Base-by-base conservation (phyloP, 2,888 invertebrate genomes). In the Muschampia plurimacula region DNA sequence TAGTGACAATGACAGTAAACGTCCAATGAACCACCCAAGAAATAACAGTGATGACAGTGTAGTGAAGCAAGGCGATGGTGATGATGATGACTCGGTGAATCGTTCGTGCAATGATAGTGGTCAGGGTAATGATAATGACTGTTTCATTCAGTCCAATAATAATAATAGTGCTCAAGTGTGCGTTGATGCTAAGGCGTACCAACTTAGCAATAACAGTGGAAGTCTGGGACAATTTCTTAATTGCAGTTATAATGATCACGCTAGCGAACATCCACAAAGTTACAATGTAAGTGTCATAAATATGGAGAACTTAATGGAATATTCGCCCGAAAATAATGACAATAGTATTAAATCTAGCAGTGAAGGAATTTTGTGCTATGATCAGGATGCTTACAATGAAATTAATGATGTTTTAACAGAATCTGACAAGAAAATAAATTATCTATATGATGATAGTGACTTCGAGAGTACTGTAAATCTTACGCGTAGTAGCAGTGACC, bases 1-100 rank as follows among this genome's bases (percentile, higher is more conserved):
- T 5, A 67, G 62, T 59, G 67, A 67, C 55, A 59, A 64, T 57
- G 4, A 52, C 7, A 57, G 57, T 57, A 10, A 57, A 12, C 4
- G 57, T 57, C 28, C 5, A 1, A n/a, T 12, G 57, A 57, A 57
- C 57, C 22, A 57, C 28, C 57, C 28, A 32, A 0, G 57, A 12
- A 12, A 10, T 10, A 5, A 57, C 57, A 22, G 57, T 28, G 28
- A 52, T 52, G 52, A 52, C 15, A 15, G 15, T 52, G 15, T 52
- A 52, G 52, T 52, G 52, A 10, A 8, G 15, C 7, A 52, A 15
- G 15, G 52, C 15, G 52, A 12, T 15, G 52, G 52, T 15, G 15
- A 15, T 15, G 15, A 15, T 7, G 52, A 52, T 15, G 15, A 9
- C 55, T n/a, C 15, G 9, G 22, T 55, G 22, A 15, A 55, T 55